Evolutionary conservation across 2,113 vertebrate species (phyloP).

Genomic region (Rhombomys opimus): DNA sequence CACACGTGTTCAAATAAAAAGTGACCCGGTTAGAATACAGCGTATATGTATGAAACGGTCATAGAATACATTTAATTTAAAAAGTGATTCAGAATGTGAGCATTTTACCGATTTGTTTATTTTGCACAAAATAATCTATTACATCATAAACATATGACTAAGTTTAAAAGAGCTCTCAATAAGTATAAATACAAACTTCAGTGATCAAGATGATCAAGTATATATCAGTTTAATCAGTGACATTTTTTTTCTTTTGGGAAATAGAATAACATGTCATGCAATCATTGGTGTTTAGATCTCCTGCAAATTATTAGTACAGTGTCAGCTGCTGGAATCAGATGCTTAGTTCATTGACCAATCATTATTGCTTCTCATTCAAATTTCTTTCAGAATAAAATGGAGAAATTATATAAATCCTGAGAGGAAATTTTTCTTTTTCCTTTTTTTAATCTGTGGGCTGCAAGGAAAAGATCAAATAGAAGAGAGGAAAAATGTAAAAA

Average conservation of each 20-base stretch:
- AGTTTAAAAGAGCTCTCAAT: conserved; percentile 36
- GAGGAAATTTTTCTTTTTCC: neutral
- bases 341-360: conserved; percentile 1
- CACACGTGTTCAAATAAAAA: neutral
- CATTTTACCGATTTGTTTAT: conserved; percentile 28
- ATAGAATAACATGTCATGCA: neutral
- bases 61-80: neutral
- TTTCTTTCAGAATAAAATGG: conserved; percentile 28
- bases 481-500: neutral
- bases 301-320: neutral
- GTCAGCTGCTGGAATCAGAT: neutral
- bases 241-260: conserved; percentile 50
- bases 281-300: neutral
- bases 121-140: neutral
- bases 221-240: conserved; percentile 22
- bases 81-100: conserved; percentile 54
- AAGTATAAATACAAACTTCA: conserved; percentile 43
- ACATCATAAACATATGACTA: conserved; percentile 19
- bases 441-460: neutral
- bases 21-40: neutral
- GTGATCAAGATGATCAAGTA: neutral
- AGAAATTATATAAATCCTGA: conserved; percentile 1
- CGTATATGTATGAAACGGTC: neutral
- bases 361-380: conserved; percentile 14
- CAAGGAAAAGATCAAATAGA: conserved; percentile 17